Percentiles rank a stretch among this genome's conserved stretches.
These are phyloP conservation scores for Myrmecobius fasciatus DNA, from an alignment of 2,113 vertebrate species.

Conservation along the genomic window DNA sequence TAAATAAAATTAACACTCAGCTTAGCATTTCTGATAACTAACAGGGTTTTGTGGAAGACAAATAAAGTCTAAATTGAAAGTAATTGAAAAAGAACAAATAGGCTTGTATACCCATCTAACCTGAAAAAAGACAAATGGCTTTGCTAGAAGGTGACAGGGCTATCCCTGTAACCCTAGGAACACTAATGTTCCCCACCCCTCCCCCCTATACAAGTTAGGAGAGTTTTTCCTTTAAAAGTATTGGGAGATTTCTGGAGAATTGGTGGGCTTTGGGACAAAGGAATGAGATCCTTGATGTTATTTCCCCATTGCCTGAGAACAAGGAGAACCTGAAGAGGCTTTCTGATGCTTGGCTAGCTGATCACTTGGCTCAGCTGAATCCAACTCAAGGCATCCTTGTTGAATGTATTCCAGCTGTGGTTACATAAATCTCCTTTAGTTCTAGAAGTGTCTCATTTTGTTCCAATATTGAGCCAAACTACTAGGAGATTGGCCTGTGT, in stretches of 20 bases:
- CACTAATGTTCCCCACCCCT: not conserved
- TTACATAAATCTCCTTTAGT: not conserved
- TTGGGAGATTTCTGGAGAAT: not conserved
- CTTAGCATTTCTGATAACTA: not conserved
- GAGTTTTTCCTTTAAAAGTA: not conserved
- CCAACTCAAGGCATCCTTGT: not conserved
- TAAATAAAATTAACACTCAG: not conserved
- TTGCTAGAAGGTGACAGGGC: not conserved
- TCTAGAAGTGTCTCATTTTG: not conserved
- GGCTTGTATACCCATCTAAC: not conserved
- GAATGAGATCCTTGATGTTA: not conserved
- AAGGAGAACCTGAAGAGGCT: not conserved
- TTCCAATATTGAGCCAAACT: not conserved
- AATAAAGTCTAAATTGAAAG: not conserved
- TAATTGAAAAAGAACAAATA: not conserved
- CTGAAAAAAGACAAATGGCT: not conserved
- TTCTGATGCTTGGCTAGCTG: not conserved
- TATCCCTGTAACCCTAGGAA: not conserved
- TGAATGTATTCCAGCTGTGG: not conserved
- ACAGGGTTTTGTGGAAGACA: not conserved
- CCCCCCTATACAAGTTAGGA: not conserved
- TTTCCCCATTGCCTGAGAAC: not conserved
- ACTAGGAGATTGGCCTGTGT: not conserved
- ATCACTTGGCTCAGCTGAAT: not conserved
- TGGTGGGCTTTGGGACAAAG: not conserved